Evolutionary conservation across 2,797 vertebrate species (phyloP), one percentile per base, ranked within the genome.

Genomic region (Lacerta agilis): DNA sequence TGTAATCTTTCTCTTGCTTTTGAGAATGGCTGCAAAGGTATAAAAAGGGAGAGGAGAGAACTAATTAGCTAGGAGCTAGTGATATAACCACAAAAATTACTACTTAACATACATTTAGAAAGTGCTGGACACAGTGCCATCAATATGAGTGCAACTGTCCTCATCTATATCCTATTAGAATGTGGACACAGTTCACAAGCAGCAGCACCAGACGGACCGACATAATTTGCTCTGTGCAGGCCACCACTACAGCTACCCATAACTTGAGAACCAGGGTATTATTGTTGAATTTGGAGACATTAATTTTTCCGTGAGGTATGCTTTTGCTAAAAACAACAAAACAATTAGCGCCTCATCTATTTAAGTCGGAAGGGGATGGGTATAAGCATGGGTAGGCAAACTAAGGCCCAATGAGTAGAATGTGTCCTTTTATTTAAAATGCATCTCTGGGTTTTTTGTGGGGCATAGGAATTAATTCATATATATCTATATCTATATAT

Each of bases 251-350:
- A 58, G 73, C 64, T 82, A 17, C 45, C 25, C 33, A 10, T 27
- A 43, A 43, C 11, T 79, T 83, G 69, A 72, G 38, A 72, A 84
- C 88, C 27, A 27, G 64, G 49, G 15, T 38, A 43, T 79, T 75
- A 20, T 29, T 58, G 27, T 91, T 85, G 4, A 71, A 55, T 29
- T 18, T 36, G 58, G 67, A 86, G 83, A 23, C 36, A 36, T 85
- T 4, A 87, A 55, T 4, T 86, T 90, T 73, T 55, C 83, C 78
- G 10, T 43, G 79, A 49, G 0, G 0, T 15, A 10, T 0, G 0
- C 11, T 23, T 13, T 90, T 86, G 43, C 81, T 90, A 90, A 61
- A 84, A 77, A 25, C 58, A 67, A 55, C 49, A 13, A 4, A 67
- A 38, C 79, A 80, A 61, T 75, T 11, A 25, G 8, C 36, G 41